Evolutionary conservation across 2,113 vertebrate species (phyloP).

Genomic region (Tautogolabrus adspersus): DNA sequence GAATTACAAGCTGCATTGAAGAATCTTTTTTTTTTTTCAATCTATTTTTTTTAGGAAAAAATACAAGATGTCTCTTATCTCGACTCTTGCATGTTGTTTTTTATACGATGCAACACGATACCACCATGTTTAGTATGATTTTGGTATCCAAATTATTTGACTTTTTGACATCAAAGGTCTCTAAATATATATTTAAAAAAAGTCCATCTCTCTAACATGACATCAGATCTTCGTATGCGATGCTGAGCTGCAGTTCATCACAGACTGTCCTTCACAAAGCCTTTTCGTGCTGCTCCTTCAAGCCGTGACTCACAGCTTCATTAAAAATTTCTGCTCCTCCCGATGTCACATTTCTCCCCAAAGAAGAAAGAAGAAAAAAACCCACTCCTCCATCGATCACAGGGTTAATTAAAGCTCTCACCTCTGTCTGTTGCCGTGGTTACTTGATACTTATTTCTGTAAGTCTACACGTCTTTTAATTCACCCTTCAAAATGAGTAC

Average conservation of each 20-base stretch:
- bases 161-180: neutral
- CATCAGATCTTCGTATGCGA: neutral
- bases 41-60: too few relatives aligned
- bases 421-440: constrained; percentile 22
- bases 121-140: too few relatives aligned
- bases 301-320: constrained; percentile 29
- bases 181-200: neutral
- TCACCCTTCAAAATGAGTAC: too few relatives aligned
- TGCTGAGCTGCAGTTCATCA: too few relatives aligned
- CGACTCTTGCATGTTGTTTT: too few relatives aligned
- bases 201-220: neutral
- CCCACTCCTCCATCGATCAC: constrained; percentile 15
- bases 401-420: constrained; percentile 38
- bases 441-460: neutral
- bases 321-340: constrained; percentile 32
- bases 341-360: constrained; percentile 34
- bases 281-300: constrained; percentile 1
- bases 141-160: neutral
- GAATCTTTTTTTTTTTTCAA: too few relatives aligned
- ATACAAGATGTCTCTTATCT: too few relatives aligned
- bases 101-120: too few relatives aligned
- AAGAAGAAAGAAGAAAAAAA: constrained; percentile 6
- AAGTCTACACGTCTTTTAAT: neutral
- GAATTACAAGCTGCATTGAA: too few relatives aligned
- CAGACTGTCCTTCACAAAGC: neutral